Conservation (phyloP, 2,888 invertebrate species). For the Synergus laeviventris region DNA sequence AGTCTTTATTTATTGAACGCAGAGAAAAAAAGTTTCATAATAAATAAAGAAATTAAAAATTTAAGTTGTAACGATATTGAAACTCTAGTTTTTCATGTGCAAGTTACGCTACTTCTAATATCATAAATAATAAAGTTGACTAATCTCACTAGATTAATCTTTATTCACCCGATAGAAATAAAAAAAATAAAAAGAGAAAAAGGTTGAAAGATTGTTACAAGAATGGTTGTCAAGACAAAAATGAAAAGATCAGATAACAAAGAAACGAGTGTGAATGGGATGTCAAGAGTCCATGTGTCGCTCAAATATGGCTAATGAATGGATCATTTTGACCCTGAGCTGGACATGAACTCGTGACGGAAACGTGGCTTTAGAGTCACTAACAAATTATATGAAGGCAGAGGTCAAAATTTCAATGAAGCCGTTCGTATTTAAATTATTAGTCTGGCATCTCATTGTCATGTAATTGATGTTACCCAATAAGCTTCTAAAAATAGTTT, state of each 20-base stretch:
- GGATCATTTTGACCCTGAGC: constrained; percentile 11
- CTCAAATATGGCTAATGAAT: constrained; percentile 9
- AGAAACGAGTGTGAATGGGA: constrained; percentile 9
- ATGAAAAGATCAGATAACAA: not conserved
- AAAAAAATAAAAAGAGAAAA: not conserved
- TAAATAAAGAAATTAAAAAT: no score
- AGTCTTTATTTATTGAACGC: no score
- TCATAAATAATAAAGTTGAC: no score
- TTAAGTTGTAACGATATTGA: no score
- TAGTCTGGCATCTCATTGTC: not conserved
- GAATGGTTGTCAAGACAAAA: not conserved
- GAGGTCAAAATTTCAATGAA: constrained; percentile 6
- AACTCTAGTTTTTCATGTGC: no score
- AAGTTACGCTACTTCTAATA: no score
- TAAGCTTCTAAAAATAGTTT: not conserved
- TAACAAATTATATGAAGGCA: constrained; percentile 11
- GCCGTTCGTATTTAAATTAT: constrained; percentile 11
- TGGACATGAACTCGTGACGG: constrained; percentile 3
- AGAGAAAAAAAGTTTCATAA: no score
- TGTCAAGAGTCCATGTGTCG: constrained; percentile 10
- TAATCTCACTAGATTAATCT: no score
- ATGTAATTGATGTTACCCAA: not conserved
- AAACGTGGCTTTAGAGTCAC: not conserved
- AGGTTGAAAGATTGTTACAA: not conserved
- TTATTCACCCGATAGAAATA: no score